phyloP scores from a whole-genome alignment of 2,797 vertebrate genomes.

The Hydrophis major region DNA sequence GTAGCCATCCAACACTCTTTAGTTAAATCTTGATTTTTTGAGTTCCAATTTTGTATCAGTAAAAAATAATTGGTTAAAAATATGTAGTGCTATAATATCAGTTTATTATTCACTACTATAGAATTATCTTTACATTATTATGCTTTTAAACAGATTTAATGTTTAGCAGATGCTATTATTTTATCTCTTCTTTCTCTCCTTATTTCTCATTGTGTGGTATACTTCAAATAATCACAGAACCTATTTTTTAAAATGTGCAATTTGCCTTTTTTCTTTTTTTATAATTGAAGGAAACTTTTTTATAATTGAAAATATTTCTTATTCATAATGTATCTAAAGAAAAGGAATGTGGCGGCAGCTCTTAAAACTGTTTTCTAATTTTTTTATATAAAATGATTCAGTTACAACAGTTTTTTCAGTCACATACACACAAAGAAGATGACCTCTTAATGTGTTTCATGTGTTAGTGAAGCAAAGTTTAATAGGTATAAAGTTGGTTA shows the following conservation, averaged over 20 bases:
- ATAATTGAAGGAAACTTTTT: conserved; percentile 32
- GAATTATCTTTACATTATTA: conserved; percentile 65
- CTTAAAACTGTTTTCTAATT: conserved; percentile 73
- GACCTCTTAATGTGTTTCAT: conserved; percentile 76
- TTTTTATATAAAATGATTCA: conserved; percentile 69
- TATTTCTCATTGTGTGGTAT: conserved; percentile 63
- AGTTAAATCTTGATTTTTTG: conserved; percentile 65
- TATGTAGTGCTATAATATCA: conserved; percentile 69
- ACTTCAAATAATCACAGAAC: conserved; percentile 71
- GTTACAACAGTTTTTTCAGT: conserved; percentile 70
- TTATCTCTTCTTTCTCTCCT: conserved; percentile 58
- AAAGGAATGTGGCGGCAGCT: conserved; percentile 73
- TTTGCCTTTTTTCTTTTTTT: conserved; percentile 65
- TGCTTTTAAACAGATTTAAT: conserved; percentile 58
- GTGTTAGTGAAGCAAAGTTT: conserved; percentile 76
- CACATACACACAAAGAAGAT: conserved; percentile 57
- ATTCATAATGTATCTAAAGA: conserved; percentile 73
- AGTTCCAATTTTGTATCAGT: conserved; percentile 70
- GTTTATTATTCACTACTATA: conserved; percentile 68
- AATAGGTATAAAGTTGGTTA: conserved; percentile 74
- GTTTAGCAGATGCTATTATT: conserved; percentile 65
- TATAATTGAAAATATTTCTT: conserved; percentile 67
- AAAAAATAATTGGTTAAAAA: conserved; percentile 60
- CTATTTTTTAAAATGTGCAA: conserved; percentile 67
- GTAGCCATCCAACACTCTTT: conserved; percentile 53